Conservation (phyloP, 2,797 vertebrate genomes). For the Serranus cabrilla region DNA sequence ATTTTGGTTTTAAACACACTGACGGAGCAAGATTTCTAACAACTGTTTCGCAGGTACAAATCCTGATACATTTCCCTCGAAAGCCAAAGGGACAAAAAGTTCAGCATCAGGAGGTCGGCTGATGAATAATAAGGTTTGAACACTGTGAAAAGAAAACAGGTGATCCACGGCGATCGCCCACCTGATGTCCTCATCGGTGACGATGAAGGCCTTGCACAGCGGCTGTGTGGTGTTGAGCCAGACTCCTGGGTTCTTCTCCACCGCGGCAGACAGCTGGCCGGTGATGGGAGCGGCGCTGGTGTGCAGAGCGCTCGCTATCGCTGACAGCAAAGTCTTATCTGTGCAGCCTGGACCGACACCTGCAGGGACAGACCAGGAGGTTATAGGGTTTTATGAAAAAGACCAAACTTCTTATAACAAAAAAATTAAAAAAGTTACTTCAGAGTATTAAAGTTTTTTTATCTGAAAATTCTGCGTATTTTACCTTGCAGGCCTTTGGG, state of each 20-base stretch:
- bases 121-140: neutral
- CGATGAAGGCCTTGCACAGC: slow-evolving; percentile 98
- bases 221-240: slow-evolving; percentile 98
- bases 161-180: slow-evolving; percentile 54
- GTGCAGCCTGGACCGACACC: slow-evolving; percentile 97
- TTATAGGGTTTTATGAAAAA: neutral
- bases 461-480: neutral
- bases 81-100: neutral
- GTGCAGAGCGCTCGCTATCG: slow-evolving; percentile 97
- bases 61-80: neutral
- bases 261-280: slow-evolving; percentile 95
- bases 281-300: slow-evolving; percentile 97
- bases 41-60: neutral
- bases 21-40: neutral
- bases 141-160: neutral
- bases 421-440: neutral
- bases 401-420: too few species aligned
- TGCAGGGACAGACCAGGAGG: slow-evolving; percentile 47
- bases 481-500: slow-evolving; percentile 98
- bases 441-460: neutral
- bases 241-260: slow-evolving; percentile 98
- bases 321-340: slow-evolving; percentile 96
- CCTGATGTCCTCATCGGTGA: slow-evolving; percentile 99
- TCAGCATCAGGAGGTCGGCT: neutral
- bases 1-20: slow-evolving; percentile 12